Percentiles rank a stretch among this genome's conserved stretches.
Evolutionary conservation across 2,113 vertebrate species (phyloP).

Genomic region (Ursus arctos): DNA sequence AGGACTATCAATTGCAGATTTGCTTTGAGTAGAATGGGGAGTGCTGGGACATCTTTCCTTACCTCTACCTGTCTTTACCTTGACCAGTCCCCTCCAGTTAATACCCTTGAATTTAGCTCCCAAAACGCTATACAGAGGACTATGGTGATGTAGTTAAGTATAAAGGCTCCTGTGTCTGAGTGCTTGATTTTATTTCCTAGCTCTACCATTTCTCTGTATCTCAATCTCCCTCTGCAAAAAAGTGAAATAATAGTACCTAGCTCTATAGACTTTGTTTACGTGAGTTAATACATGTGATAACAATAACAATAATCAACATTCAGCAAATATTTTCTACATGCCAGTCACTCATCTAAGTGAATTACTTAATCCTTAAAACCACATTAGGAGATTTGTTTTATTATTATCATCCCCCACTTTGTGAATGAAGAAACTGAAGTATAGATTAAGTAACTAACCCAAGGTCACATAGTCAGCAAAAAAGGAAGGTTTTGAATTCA

Average conservation of each 20-base stretch:
- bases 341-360: neutral
- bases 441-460: neutral
- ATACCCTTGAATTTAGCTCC: neutral
- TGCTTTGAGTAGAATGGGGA: neutral
- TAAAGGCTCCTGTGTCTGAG: neutral
- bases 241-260: neutral
- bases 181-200: neutral
- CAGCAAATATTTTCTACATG: neutral
- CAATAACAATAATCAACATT: neutral
- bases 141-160: neutral
- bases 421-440: neutral
- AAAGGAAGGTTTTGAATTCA: constrained; percentile 16
- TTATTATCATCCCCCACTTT: neutral
- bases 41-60: too few species aligned
- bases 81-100: too few species aligned
- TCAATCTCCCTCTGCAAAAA: neutral
- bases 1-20: neutral
- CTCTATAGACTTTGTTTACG: neutral
- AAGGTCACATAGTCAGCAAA: neutral
- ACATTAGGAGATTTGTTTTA: neutral
- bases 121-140: neutral
- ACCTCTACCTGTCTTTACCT: neutral
- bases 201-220: neutral
- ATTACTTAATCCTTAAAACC: neutral
- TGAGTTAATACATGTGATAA: neutral